Evolutionary conservation across 1,140 invertebrate genomes (phyloP).

Genomic region (Habropoda laboriosa): DNA sequence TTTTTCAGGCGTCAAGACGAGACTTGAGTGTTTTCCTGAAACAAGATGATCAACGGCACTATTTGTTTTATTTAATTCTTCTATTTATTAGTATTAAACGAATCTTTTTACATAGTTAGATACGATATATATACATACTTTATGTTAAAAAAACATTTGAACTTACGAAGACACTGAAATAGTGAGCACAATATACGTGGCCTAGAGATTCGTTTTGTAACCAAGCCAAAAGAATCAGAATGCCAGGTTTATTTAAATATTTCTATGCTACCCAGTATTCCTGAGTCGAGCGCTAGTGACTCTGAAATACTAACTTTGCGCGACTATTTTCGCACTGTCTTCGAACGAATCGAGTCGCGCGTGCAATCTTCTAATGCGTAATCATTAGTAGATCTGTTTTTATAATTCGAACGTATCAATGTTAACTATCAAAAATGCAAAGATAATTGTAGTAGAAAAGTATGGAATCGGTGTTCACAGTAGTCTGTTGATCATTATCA

Average conservation of each 20-base stretch:
- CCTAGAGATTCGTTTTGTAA: slow-evolving; percentile 53
- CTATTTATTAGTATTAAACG: slow-evolving; percentile 38
- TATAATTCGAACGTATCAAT: not conserved
- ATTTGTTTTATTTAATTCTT: not conserved
- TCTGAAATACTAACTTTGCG: slow-evolving; percentile 7
- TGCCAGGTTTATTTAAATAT: slow-evolving; percentile 42
- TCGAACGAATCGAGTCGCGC: not conserved
- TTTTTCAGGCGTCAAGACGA: not conserved
- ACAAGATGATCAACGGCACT: not conserved
- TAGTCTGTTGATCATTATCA: not conserved
- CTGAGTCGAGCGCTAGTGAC: not conserved
- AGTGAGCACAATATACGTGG: slow-evolving; percentile 31
- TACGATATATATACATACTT: slow-evolving; percentile 43
- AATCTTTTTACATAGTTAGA: slow-evolving; percentile 45
- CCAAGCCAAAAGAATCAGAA: slow-evolving; percentile 44
- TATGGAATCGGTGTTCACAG: not conserved
- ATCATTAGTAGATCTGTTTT: not conserved
- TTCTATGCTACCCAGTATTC: slow-evolving; percentile 3
- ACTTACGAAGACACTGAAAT: slow-evolving; percentile 15
- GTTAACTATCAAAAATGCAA: slow-evolving; percentile 7
- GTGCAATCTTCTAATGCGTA: slow-evolving; percentile 11
- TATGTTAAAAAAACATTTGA: slow-evolving; percentile 15
- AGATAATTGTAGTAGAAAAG: slow-evolving; percentile 24
- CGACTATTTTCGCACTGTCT: not conserved
- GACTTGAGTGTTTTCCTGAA: not conserved